Evolutionary conservation across 2,797 vertebrate genomes (phyloP), one percentile per base, ranked within the genome.

Genomic region (Pseudochromis fuscus): DNA sequence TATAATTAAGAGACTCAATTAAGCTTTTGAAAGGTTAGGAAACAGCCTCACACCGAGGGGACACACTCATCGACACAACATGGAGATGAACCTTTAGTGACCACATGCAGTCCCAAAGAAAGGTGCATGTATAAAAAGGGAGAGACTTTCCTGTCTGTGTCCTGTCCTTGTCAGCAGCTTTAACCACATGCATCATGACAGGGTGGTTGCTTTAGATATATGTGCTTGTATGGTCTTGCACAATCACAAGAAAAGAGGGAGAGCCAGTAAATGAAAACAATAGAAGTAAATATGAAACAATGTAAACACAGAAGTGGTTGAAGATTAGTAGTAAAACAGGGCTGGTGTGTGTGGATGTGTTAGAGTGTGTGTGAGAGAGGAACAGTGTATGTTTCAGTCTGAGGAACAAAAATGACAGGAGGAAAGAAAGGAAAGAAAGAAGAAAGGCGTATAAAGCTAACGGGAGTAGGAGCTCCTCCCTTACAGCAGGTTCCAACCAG

Each of bases 1-100:
- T 94, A 91, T 95, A 93, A 94, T 94, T 95, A 94, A 89, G 82
- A 89, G 93, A 91, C 91, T 93, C 88, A 91, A 94, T 94, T 93
- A 94, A 92, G 92, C 92, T 92, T 90, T 90, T 87, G 82, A 91
- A 87, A 91, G 88, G 85, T 90, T 89, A 77, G 84, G 87, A 91
- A 91, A 90, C 60, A 66, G 83, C 74, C 79, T 85, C 76, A 81
- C 75, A 74, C 81, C 75, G 61, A 62, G 23, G 67, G 77, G 80
- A 79, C 66, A 77, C n/a, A 69, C 74, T 60, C 76, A 81, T 35
- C 79, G 46, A 66, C 44, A 70, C 50, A 71, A 82, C 53, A 72
- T 59, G 10, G 60, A 72, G 48, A 64, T 72, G 55, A 24, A 13
- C 64, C 60, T 65, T 56, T 27, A 59, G 44, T 63, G 82, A 82